A percentile compares a stretch with the other conserved stretches of the same genome.
These are phyloP conservation scores for Oriolus oriolus DNA, from an alignment of 2,113 vertebrate species.

Conservation along the genomic window DNA sequence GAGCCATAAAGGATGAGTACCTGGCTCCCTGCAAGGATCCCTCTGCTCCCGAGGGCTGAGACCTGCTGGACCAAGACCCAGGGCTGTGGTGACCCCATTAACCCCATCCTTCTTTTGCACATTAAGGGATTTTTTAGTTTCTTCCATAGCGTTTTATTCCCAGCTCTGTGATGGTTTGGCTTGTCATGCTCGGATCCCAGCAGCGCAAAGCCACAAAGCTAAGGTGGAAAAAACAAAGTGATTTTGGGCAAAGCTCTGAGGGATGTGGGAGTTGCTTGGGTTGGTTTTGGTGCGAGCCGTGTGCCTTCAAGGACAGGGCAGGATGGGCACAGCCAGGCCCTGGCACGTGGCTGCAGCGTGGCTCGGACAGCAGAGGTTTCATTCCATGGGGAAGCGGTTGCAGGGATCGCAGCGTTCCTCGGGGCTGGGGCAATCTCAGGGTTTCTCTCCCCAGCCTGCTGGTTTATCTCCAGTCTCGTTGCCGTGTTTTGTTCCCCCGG, in stretches of 20 bases:
- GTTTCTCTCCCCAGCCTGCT: not conserved
- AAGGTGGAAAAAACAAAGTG: not conserved
- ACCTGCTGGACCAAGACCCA: not conserved
- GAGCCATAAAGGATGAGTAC: rapidly evolving
- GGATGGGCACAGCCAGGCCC: not conserved
- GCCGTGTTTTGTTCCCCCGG: not conserved
- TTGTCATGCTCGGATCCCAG: not conserved
- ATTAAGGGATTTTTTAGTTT: not conserved
- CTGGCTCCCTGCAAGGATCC: not conserved
- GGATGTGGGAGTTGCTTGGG: not conserved
- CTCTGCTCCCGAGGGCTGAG: not conserved
- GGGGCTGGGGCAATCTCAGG: not conserved
- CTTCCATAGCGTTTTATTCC: not conserved
- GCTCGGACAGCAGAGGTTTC: not conserved
- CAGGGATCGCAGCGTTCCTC: not conserved
- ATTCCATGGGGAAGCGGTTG: not conserved
- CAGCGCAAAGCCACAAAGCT: not conserved
- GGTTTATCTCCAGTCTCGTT: not conserved
- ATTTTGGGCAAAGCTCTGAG: not conserved
- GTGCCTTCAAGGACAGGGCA: not conserved
- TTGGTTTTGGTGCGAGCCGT: not conserved
- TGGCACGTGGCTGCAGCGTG: rapidly evolving
- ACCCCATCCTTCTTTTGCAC: not conserved
- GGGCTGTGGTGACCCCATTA: not conserved
- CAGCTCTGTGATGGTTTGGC: not conserved